A percentile compares a stretch with the other conserved stretches of the same genome.
These are phyloP conservation scores for Coenonympha glycerion DNA, from an alignment of 2,888 invertebrate species.

Conservation along the genomic window DNA sequence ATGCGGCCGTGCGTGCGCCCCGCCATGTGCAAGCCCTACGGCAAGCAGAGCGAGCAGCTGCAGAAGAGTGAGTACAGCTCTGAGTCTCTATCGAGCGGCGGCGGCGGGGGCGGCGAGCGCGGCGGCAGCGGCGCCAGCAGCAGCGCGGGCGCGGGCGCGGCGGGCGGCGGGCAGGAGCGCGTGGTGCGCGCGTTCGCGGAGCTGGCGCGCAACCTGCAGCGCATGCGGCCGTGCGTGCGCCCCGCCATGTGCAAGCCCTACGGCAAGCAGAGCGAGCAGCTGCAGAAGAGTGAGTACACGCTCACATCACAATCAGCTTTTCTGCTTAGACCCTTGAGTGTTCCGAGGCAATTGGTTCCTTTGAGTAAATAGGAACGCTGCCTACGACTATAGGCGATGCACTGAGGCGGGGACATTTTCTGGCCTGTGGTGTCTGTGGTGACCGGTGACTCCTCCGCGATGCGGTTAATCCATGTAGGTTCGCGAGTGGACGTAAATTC, in stretches of 20 bases:
- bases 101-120: constrained; percentile 77
- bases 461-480: no score
- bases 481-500: no score
- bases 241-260: constrained; percentile 94
- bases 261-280: constrained; percentile 90
- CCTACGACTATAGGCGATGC: no score
- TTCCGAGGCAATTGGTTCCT: no score
- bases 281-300: constrained; percentile 86
- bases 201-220: constrained; percentile 90
- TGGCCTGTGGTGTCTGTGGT: no score
- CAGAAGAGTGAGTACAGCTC: constrained; percentile 85
- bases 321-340: no score
- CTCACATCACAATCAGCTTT: no score
- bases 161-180: constrained; percentile 85
- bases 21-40: no score
- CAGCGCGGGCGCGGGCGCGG: constrained; percentile 75
- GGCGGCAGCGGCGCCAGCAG: constrained; percentile 78
- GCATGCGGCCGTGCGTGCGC: constrained; percentile 91
- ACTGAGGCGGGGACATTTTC: no score
- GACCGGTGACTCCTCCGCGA: no score
- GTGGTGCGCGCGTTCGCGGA: constrained; percentile 88
- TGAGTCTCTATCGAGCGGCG: constrained; percentile 82
- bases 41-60: constrained; percentile 90
- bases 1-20: no score
- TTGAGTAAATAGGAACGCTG: no score